Percentiles rank a stretch among this genome's conserved stretches.
Conservation (phyloP, 2,888 invertebrate species). For the Limnephilus lunatus region DNA sequence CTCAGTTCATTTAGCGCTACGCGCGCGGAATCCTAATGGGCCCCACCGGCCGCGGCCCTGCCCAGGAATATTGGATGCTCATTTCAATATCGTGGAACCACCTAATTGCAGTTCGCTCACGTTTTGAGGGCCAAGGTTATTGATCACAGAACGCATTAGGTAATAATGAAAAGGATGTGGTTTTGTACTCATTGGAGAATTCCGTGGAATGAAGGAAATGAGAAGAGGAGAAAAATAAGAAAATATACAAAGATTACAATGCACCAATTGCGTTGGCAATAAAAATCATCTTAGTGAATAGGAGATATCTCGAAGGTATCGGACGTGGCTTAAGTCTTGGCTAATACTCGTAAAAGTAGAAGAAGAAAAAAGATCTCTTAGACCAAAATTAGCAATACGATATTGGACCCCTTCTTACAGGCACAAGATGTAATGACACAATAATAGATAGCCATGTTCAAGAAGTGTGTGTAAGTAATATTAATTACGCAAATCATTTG, state of each 20-base stretch:
- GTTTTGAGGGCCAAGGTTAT: slow-evolving; percentile 2
- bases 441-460: no score
- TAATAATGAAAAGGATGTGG: not conserved
- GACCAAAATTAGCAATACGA: no score
- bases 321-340: no score
- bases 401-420: no score
- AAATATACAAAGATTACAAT: not conserved
- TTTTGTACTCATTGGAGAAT: not conserved
- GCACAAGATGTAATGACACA: no score
- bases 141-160: not conserved
- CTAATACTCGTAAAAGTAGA: no score
- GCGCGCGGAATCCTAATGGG: slow-evolving; percentile 77
- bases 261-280: not conserved
- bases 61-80: slow-evolving; percentile 37
- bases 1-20: slow-evolving; percentile 77
- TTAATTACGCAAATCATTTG: no score
- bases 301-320: no score
- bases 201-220: not conserved
- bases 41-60: slow-evolving; percentile 68
- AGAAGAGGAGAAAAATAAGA: not conserved
- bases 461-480: no score
- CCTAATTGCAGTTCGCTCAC: not conserved
- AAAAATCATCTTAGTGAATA: no score
- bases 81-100: slow-evolving; percentile 37
- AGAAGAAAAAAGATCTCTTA: no score